Evolutionary conservation across 1,140 invertebrate genomes (phyloP).

Genomic region (Drosophila tristis): DNA sequence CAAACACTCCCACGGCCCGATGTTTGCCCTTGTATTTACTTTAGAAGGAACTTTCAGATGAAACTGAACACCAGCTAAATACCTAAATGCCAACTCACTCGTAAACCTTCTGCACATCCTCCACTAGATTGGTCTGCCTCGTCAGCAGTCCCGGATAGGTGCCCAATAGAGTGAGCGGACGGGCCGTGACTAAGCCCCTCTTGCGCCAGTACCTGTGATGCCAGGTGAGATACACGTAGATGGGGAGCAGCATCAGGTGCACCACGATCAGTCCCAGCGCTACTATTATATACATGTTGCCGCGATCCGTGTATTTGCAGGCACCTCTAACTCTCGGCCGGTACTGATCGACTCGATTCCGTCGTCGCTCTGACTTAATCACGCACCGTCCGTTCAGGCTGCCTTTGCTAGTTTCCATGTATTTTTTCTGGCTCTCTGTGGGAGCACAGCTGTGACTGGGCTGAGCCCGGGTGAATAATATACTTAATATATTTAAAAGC

Average conservation of each 20-base stretch:
- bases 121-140: slow-evolving; percentile 58
- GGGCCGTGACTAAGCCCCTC: slow-evolving; percentile 69
- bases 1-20: slow-evolving; percentile 84
- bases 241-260: slow-evolving; percentile 44
- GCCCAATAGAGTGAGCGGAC: slow-evolving; percentile 75
- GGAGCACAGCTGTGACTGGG: no score
- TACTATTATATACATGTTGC: slow-evolving; percentile 50
- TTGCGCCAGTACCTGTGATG: slow-evolving; percentile 80
- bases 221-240: slow-evolving; percentile 83
- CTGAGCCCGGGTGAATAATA: neutral
- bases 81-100: slow-evolving; percentile 44
- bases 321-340: neutral
- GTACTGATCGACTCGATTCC: slow-evolving; percentile 11
- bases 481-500: neutral
- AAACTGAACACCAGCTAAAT: neutral
- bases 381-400: neutral
- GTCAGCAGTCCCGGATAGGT: slow-evolving; percentile 84
- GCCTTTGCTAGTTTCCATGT: no score
- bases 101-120: slow-evolving; percentile 69
- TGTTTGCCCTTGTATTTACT: slow-evolving; percentile 61
- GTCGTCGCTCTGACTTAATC: neutral
- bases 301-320: slow-evolving; percentile 10
- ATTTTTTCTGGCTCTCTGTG: no score
- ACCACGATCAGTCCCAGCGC: slow-evolving; percentile 34
- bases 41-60: neutral